These are phyloP conservation scores for Drosophila bunnanda DNA, from an alignment of 2,888 invertebrate genomes.

Conservation along the genomic window DNA sequence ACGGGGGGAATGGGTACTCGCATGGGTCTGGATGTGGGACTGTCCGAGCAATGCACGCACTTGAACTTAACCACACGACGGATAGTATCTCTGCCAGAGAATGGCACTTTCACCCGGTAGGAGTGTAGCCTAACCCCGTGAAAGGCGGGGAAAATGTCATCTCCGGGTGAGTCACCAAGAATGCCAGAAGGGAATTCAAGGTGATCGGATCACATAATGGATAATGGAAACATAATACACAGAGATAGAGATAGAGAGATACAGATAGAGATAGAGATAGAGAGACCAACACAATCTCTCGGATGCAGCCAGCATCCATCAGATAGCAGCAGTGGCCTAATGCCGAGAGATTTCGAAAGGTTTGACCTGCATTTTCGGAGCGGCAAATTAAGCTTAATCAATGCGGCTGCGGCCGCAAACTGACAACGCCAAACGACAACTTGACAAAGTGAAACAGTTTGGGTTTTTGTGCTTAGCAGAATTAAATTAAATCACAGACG, in stretches of 20 bases:
- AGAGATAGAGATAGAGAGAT: neutral
- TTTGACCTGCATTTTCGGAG: constrained; percentile 57
- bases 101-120: neutral
- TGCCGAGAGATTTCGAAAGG: constrained; percentile 53
- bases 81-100: neutral
- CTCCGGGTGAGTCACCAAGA: constrained; percentile 3
- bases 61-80: constrained; percentile 39
- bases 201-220: neutral
- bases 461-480: constrained; percentile 51
- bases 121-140: neutral
- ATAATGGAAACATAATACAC: constrained; percentile 4
- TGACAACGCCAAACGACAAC: constrained; percentile 38
- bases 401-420: constrained; percentile 43
- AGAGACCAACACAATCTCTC: neutral
- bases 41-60: constrained; percentile 41
- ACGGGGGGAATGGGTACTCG: neutral
- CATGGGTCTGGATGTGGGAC: neutral
- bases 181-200: constrained; percentile 18
- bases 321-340: constrained; percentile 12
- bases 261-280: too few species aligned
- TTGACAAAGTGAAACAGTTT: constrained; percentile 55
- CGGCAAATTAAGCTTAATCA: constrained; percentile 58
- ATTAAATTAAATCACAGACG: constrained; percentile 53
- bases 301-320: constrained; percentile 1
- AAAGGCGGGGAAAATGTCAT: neutral